Evolutionary conservation across 2,888 invertebrate genomes (phyloP), one percentile per base, ranked within the genome.

Genomic region (Zygaena filipendulae): DNA sequence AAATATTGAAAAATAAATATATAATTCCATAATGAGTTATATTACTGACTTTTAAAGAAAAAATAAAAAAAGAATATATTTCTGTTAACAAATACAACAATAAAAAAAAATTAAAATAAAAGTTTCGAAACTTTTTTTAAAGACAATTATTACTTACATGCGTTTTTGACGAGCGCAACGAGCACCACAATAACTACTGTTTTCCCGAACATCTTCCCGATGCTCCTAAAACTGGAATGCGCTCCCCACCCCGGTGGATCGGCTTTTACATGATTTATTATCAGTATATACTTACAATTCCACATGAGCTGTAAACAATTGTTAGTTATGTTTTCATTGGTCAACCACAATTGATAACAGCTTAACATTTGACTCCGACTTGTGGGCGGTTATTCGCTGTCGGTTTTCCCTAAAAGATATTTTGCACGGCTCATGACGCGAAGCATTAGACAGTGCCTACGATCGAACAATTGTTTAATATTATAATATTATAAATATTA

Each of bases 1-100:
- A n/a, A n/a, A n/a, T 25, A 13, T 27, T 21, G 21, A 27, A 21
- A 27, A 21, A 27, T 21, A 27, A 27, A 27, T 27, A 14, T 27
- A 27, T 13, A 9, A 12, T 27, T 27, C 9, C 21, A 21, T 21
- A 27, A 27, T 27, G 27, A 27, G 9, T n/a, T n/a, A n/a, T n/a
- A n/a, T n/a, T n/a, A n/a, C n/a, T 25, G 18, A 10, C 25, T 25
- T 25, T 24, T 24, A 14, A 24, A 13, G 13, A 24, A 12, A 24
- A 24, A 24, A 24, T 24, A 24, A 12, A 14, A 13, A 24, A 24
- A 24, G 24, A 24, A 24, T 12, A 24, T 13, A n/a, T n/a, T n/a
- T n/a, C n/a, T n/a, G n/a, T n/a, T n/a, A n/a, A n/a, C n/a, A n/a
- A 24, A 24, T 13, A 13, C 12, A 13, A 24, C 1, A 23, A 23